These are phyloP conservation scores for Ctenopoma multispine DNA, from an alignment of 2,797 vertebrate genomes.

Conservation along the genomic window DNA sequence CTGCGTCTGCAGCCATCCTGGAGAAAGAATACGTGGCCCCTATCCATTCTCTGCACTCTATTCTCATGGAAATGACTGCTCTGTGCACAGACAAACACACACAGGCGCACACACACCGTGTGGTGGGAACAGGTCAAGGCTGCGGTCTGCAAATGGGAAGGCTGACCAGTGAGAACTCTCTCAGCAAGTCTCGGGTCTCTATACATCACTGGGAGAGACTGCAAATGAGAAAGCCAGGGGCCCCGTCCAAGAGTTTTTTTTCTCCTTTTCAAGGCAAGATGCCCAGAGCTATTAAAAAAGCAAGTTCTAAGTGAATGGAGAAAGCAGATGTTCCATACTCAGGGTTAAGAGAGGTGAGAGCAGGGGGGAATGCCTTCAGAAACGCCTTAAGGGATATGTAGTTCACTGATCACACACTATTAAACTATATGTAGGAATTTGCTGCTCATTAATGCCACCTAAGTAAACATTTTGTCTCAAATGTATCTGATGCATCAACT, in stretches of 20 bases:
- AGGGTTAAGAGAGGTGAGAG: slow-evolving; percentile 82
- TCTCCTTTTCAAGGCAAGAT: slow-evolving; percentile 75
- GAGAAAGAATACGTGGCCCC: slow-evolving; percentile 67
- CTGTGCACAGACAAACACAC: slow-evolving; percentile 44
- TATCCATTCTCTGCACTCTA: slow-evolving; percentile 72
- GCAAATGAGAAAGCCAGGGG: slow-evolving; percentile 77
- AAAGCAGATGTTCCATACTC: slow-evolving; percentile 81
- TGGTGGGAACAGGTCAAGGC: slow-evolving; percentile 80
- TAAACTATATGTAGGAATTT: slow-evolving; percentile 42
- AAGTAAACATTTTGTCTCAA: slow-evolving; percentile 20
- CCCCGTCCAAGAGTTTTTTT: slow-evolving; percentile 62
- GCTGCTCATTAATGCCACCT: slow-evolving; percentile 33
- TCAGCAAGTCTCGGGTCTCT: slow-evolving; percentile 55
- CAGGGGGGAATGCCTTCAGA: slow-evolving; percentile 68
- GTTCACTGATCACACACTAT: slow-evolving; percentile 53
- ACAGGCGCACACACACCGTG: slow-evolving; percentile 46
- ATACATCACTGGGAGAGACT: slow-evolving; percentile 72
- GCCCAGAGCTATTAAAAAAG: slow-evolving; percentile 81
- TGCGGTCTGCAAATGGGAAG: slow-evolving; percentile 70
- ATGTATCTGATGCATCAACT: neutral
- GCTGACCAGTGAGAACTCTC: slow-evolving; percentile 78
- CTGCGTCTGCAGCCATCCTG: slow-evolving; percentile 56
- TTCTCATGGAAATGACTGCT: slow-evolving; percentile 82
- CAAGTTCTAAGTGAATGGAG: slow-evolving; percentile 72
- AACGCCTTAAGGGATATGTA: slow-evolving; percentile 64